A percentile compares a stretch with the other conserved stretches of the same genome.
These are phyloP conservation scores for Periplaneta americana DNA, from an alignment of 1,140 invertebrate species.

Conservation along the genomic window DNA sequence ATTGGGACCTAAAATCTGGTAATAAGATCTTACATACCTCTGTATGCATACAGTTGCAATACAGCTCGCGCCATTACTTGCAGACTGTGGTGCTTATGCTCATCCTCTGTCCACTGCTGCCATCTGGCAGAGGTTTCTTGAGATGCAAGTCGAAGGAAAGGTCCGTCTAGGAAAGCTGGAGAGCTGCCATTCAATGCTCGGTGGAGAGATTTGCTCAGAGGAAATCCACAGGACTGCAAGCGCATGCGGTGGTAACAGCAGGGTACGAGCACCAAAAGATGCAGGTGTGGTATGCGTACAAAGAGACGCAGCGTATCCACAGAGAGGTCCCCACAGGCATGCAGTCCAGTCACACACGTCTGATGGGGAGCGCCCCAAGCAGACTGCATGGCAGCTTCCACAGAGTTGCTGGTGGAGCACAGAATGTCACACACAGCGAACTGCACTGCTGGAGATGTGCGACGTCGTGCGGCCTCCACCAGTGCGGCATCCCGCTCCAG, in stretches of 20 bases:
- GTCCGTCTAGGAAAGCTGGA: slow-evolving; percentile 42
- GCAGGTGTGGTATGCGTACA: slow-evolving; percentile 49
- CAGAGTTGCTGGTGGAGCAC: neutral
- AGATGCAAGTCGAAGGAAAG: slow-evolving; percentile 62
- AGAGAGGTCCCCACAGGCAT: slow-evolving; percentile 80
- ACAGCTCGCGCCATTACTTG: slow-evolving; percentile 53
- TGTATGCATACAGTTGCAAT: slow-evolving; percentile 46
- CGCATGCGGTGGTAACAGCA: slow-evolving; percentile 82
- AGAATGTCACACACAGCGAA: neutral
- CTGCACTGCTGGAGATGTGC: neutral
- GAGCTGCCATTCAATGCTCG: slow-evolving; percentile 28
- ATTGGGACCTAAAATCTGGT: neutral
- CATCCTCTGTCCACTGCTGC: slow-evolving; percentile 34
- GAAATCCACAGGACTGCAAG: slow-evolving; percentile 53
- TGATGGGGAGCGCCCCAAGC: too few relatives aligned
- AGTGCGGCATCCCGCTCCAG: slow-evolving; percentile 59
- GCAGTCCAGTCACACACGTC: slow-evolving; percentile 58
- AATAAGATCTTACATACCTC: slow-evolving; percentile 41
- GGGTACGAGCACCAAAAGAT: slow-evolving; percentile 63
- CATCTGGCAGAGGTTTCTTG: slow-evolving; percentile 44
- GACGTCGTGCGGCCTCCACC: slow-evolving; percentile 51
- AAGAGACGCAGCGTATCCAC: slow-evolving; percentile 67
- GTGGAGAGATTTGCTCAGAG: slow-evolving; percentile 46
- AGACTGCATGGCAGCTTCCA: neutral
- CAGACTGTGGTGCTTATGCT: slow-evolving; percentile 45